Evolutionary conservation across 2,888 invertebrate species (phyloP), one percentile per base, ranked within the genome.

Genomic region (Synanthedon myopaeformis): DNA sequence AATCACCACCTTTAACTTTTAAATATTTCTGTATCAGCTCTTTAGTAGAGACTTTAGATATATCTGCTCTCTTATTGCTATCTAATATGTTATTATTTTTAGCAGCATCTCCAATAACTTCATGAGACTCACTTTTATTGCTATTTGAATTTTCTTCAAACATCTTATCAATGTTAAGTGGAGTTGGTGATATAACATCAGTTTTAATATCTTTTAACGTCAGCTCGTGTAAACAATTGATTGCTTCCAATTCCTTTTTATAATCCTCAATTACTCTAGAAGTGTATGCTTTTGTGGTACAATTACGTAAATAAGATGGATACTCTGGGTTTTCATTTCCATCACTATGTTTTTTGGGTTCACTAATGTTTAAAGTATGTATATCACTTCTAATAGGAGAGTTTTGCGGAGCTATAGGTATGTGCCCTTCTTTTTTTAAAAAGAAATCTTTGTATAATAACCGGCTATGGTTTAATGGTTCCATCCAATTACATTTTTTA

Each of bases 221-320:
- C 6, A 88, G 73, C 56, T 86, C 79, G 55, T 88, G 88, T 42
- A 87, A 67, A 61, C 74, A 84, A 56, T 88, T 85, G 49, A 88
- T 88, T 54, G 88, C 82, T 66, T 84, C 79, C 59, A 88, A 69
- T 70, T 88, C 88, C 61, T 78, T 85, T 66, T 84, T 88, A 57
- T 88, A 88, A 68, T 88, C 88, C 69, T 88, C 87, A 54, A 89
- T 88, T 3, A 89, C 88, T 69, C 85, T 84, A 14, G 88, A 87
- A 4, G 88, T 88, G 55, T 88, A 89, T 0, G 84, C 82, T 74
- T 87, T 89, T 28, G 82, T 83, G 42, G 74, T 76, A 60, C 84
- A 88, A 57, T 87, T 83, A 2, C 73, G 69, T 57, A 89, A 72
- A 64, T 89, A 88, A 3, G 78, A 63, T 12, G 88, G 88, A 62